These are phyloP conservation scores for Papilio machaon DNA, from an alignment of 1,140 invertebrate species.

Conservation along the genomic window DNA sequence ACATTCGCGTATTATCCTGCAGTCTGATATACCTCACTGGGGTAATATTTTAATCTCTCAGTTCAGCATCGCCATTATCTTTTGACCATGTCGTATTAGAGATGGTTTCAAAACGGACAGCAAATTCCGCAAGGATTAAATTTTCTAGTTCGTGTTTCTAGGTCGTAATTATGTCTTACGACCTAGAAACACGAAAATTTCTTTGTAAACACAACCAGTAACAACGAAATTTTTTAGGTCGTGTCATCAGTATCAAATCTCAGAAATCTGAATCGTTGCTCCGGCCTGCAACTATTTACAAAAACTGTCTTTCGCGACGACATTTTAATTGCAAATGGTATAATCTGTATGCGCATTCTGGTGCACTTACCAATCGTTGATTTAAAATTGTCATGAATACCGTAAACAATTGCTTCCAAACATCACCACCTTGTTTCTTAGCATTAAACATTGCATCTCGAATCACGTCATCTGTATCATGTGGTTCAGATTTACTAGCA, in stretches of 20 bases:
- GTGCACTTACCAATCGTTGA: slow-evolving; percentile 45
- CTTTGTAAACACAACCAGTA: too few relatives aligned
- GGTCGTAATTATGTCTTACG: too few relatives aligned
- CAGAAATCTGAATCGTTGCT: slow-evolving; percentile 46
- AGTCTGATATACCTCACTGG: slow-evolving; percentile 42
- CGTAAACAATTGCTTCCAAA: slow-evolving; percentile 44
- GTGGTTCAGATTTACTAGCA: slow-evolving; percentile 52
- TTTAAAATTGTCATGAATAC: slow-evolving; percentile 45
- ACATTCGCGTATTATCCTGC: slow-evolving; percentile 50
- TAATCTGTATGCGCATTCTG: slow-evolving; percentile 43
- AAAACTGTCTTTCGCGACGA: slow-evolving; percentile 47
- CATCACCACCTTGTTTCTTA: slow-evolving; percentile 39
- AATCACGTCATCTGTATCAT: slow-evolving; percentile 48
- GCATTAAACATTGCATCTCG: slow-evolving; percentile 46
- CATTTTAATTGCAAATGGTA: slow-evolving; percentile 48
- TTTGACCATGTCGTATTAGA: slow-evolving; percentile 35
- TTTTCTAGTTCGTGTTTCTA: slow-evolving; percentile 43
- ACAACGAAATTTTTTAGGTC: too few relatives aligned
- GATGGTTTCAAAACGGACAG: slow-evolving; percentile 32
- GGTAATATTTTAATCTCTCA: slow-evolving; percentile 39
- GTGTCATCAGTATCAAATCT: slow-evolving; percentile 44
- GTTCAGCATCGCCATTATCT: slow-evolving; percentile 47
- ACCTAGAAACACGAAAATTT: too few relatives aligned
- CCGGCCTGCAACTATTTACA: slow-evolving; percentile 48
- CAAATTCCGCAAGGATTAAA: slow-evolving; percentile 48